Evolutionary conservation across 2,113 vertebrate species (phyloP), one percentile per base, ranked within the genome.

Genomic region (Limnothrissa miodon): DNA sequence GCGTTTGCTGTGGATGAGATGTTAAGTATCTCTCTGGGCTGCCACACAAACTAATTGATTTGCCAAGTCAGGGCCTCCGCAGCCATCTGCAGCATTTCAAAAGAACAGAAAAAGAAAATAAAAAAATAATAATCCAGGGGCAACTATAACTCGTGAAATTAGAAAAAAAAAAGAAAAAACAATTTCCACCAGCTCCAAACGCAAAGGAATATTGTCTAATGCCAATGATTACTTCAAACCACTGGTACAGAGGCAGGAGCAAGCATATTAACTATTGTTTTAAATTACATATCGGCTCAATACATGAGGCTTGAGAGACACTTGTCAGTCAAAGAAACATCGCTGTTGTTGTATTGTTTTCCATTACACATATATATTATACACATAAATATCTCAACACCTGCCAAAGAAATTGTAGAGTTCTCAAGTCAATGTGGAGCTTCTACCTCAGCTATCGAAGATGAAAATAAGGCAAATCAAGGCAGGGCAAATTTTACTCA

Each of bases 1-100:
- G 66, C 25, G 17, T 13, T 74, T 36, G 66, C 29, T 74, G 66
- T 21, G n/a, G n/a, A n/a, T n/a, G 29, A 74, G 66, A 74, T 39
- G 66, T 33, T 74, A 74, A 74, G 66, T 74, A 74, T 74, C 66
- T 74, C 66, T 74, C 66, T 74, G 29, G 66, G 66, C 66, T 74
- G 66, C 66, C 66, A 39, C 66, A 36, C 33, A 39, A 74, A 74
- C 66, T 74, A 36, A 74, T 74, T 74, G 66, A 74, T 74, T 74
- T 36, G 36, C 29, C 33, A 36, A 36, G 66, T 74, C 29, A 36
- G 29, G 36, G 29, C 10, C 66, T 74, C 66, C 66, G 36, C 66
- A 74, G 59, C 66, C 66, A 74, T 74, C 66, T 74, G 66, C 29
- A 11, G 62, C 66, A 74, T 74, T 74, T 36, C 2, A 39, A 36